Conservation (phyloP, 2,113 vertebrate species). For the Xiphorhynchus elegans region DNA sequence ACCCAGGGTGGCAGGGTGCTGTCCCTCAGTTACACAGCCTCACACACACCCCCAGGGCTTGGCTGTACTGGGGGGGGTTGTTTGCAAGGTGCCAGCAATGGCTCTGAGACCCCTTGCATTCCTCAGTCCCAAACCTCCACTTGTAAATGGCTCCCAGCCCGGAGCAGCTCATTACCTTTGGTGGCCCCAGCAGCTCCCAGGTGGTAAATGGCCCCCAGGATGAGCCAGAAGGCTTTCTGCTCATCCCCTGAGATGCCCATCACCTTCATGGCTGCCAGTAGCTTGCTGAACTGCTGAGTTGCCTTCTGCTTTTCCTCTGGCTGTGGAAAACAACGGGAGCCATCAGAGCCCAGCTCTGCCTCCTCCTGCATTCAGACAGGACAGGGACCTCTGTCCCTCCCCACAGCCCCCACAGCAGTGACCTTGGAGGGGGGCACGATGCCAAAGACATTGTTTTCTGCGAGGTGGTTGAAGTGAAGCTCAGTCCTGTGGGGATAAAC, state of each 20-base stretch:
- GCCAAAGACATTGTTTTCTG: constrained; percentile 91
- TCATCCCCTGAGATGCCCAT: constrained; percentile 90
- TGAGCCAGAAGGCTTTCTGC: constrained; percentile 88
- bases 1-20: not conserved
- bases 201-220: constrained; percentile 93
- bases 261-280: constrained; percentile 96
- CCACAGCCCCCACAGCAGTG: not conserved
- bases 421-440: constrained; percentile 89
- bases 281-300: constrained; percentile 90
- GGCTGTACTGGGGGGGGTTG: fast-evolving
- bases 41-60: not conserved
- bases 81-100: not conserved
- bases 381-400: not conserved
- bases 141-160: not conserved
- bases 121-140: not conserved
- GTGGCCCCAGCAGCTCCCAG: constrained; percentile 93
- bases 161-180: constrained; percentile 81
- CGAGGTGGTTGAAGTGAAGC: constrained; percentile 94
- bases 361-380: not conserved
- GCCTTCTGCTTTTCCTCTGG: constrained; percentile 95
- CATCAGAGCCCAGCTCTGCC: not conserved
- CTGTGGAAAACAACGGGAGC: constrained; percentile 44
- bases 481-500: constrained; percentile 85
- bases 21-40: not conserved
- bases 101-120: not conserved